phyloP scores from a whole-genome alignment of 2,797 vertebrate genomes.

The Falco cherrug region DNA sequence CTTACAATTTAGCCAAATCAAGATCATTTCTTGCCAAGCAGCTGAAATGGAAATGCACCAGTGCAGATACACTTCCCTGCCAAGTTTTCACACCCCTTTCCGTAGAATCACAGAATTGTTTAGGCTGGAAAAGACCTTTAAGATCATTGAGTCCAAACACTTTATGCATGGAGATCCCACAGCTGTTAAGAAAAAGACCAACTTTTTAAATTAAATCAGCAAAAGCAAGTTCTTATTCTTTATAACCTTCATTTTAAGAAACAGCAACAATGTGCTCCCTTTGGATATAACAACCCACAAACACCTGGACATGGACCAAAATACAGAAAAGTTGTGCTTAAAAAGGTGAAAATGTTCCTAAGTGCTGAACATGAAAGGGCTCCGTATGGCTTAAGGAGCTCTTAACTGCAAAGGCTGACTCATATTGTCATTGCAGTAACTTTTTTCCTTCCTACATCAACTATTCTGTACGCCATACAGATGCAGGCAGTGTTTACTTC shows the following conservation, averaged over 20 bases:
- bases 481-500: not conserved
- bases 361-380: not conserved
- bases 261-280: not conserved
- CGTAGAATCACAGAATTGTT: not conserved
- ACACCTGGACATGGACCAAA: not conserved
- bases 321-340: not conserved
- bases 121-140: not conserved
- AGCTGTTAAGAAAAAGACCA: not conserved
- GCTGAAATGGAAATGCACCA: not conserved
- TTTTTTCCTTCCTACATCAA: not conserved
- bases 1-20: not conserved
- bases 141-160: not conserved
- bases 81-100: not conserved
- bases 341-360: not conserved
- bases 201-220: not conserved
- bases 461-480: not conserved
- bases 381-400: not conserved
- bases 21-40: slow-evolving; percentile 5
- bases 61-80: not conserved
- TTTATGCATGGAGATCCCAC: not conserved
- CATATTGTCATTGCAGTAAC: not conserved
- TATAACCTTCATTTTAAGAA: not conserved
- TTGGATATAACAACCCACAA: not conserved
- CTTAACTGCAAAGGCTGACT: not conserved
- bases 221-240: not conserved